phyloP scores from a whole-genome alignment of 2,113 vertebrate genomes.

The Calyptomena viridis region DNA sequence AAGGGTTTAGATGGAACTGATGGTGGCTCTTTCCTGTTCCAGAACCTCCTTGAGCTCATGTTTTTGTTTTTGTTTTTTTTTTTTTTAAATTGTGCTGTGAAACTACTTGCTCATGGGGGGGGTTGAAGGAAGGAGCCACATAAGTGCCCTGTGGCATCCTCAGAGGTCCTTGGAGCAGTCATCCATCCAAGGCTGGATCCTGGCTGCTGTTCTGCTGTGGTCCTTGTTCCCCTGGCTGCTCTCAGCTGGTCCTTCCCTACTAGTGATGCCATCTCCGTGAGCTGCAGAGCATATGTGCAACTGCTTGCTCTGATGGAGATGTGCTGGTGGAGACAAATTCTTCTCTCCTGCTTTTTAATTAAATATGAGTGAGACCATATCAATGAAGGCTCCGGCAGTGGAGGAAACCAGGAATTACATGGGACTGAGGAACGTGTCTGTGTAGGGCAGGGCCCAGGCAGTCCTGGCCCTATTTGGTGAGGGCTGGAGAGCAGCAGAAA shows the following conservation, averaged over 20 bases:
- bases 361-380: rapidly evolving
- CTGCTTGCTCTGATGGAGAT: not conserved
- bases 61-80: not conserved
- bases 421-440: not conserved
- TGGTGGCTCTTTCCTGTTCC: not conserved
- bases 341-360: not conserved
- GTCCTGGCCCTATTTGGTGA: not conserved
- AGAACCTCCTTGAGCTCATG: not conserved
- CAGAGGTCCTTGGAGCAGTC: not conserved
- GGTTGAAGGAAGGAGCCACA: not conserved
- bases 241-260: not conserved
- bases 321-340: not conserved
- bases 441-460: not conserved
- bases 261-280: not conserved
- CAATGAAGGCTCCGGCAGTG: not conserved
- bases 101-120: rapidly evolving
- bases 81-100: not conserved
- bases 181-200: not conserved
- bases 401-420: not conserved
- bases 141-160: not conserved
- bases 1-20: slow-evolving; percentile 12
- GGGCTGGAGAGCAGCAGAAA: not conserved
- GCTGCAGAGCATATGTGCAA: not conserved
- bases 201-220: not conserved
- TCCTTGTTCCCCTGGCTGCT: not conserved